Evolutionary conservation across 2,888 invertebrate species (phyloP), one percentile per base, ranked within the genome.

Genomic region (Protodeltote pygarga): DNA sequence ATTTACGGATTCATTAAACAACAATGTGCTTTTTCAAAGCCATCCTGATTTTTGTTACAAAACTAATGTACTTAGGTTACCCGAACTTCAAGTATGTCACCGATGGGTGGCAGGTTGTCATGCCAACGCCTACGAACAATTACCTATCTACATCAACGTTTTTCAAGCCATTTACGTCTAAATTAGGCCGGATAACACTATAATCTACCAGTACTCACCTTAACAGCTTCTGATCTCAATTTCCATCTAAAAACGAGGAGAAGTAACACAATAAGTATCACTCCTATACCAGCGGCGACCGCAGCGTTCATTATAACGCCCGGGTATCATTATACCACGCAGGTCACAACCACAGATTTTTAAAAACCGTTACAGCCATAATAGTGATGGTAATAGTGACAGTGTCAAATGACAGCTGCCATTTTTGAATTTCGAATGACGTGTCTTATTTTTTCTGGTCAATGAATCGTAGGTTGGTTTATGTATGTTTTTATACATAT

Each of bases 221-320:
- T 83, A 13, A 8, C 3, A n/a, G 63, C 27, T 23, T 4, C 17
- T 2, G 5, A 1, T 8, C 58, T 79, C 77, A 74, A 81, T 59
- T 64, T 81, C 85, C 83, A 85, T 37, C 71, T 76, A 58, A 81
- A 21, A 4, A 75, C 16, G 14, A 87, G 50, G 14, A 87, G 50
- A 1, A 78, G 45, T 35, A 87, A 48, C 11, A 81, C 20, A 17
- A 85, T 39, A 2, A 87, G 41, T 6, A 58, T 67, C 13, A 84
- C 66, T 41, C 80, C 83, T 17, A 84, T 35, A 25, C 72, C 82
- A 47, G 80, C 82, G 40, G 73, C 73, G 46, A 65, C 55, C 11
- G 74, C 59, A 37, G 73, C 52, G 59, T 77, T 74, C 84, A 85
- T 83, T 29, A 32, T 73, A 58, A 53, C 45, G 57, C 63, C 60